phyloP scores from a whole-genome alignment of 2,113 vertebrate genomes.

The Girardinichthys multiradiatus region DNA sequence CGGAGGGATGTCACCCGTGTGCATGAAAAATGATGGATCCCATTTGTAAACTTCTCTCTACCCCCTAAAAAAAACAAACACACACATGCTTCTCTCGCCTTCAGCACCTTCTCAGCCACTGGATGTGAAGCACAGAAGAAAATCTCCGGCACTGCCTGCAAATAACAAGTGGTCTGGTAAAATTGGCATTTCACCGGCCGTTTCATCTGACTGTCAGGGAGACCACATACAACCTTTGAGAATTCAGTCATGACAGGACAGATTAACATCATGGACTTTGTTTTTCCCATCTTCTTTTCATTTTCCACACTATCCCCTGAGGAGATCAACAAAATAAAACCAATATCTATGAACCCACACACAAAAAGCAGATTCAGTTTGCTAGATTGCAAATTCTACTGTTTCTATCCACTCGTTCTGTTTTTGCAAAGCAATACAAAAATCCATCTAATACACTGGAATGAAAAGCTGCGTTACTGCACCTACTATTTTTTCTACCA shows the following conservation, averaged over 20 bases:
- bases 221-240: constrained; percentile 46
- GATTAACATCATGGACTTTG: constrained; percentile 74
- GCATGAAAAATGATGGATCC: constrained; percentile 85
- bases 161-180: constrained; percentile 71
- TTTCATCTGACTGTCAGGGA: constrained; percentile 69
- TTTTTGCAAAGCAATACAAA: constrained; percentile 28
- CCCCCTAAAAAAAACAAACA: constrained; percentile 3
- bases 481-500: neutral
- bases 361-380: constrained; percentile 53
- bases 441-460: constrained; percentile 25
- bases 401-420: constrained; percentile 23
- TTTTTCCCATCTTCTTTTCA: constrained; percentile 69
- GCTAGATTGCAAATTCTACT: constrained; percentile 37
- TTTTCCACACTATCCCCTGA: constrained; percentile 52
- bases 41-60: constrained; percentile 77
- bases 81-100: neutral
- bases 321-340: constrained; percentile 64
- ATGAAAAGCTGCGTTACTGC: constrained; percentile 16
- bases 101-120: constrained; percentile 17
- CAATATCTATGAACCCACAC: constrained; percentile 61
- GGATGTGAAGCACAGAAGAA: constrained; percentile 70
- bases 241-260: constrained; percentile 70
- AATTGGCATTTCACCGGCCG: constrained; percentile 74
- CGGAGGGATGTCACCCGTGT: constrained; percentile 78
- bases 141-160: constrained; percentile 57